Evolutionary conservation across 2,888 invertebrate genomes (phyloP), one percentile per base, ranked within the genome.

Genomic region (Nysson spinosus): DNA sequence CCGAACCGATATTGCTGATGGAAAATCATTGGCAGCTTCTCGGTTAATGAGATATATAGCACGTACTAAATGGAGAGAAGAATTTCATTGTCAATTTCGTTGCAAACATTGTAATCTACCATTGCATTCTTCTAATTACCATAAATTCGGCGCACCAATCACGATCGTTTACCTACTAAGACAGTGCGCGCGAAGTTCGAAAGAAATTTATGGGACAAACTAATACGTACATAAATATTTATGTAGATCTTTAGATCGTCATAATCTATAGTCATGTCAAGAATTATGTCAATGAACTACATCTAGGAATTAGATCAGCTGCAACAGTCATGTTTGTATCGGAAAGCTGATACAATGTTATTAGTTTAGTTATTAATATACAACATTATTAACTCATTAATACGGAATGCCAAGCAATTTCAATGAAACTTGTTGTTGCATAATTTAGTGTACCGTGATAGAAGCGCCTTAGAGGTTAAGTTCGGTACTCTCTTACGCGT

Each of bases 121-220:
- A 79, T 76, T 80, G 72, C 72, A 69, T 78, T 80, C 78, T 78
- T 79, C 76, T 74, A 74, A 73, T 79, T 75, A 79, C 79, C 69
- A 67, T n/a, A n/a, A n/a, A n/a, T n/a, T n/a, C n/a, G 58, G 56
- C 62, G 58, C 73, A 61, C 44, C 26, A 7, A 24, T 24, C n/a
- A n/a, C n/a, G n/a, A n/a, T n/a, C n/a, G 56, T 61, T 67, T 44
- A 57, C 49, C 50, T 34, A 46, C 54, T 69, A 77, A 80, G 74
- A 80, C 79, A 80, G 77, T 78, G 69, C 43, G 65, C n/a, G n/a
- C n/a, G n/a, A n/a, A n/a, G n/a, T n/a, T n/a, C n/a, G n/a, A n/a
- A n/a, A n/a, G n/a, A n/a, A n/a, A n/a, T n/a, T n/a, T n/a, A n/a
- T n/a, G n/a, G n/a, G n/a, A n/a, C n/a, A n/a, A n/a, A n/a, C n/a